Percentiles rank a stretch among this genome's conserved stretches.
These are phyloP conservation scores for Etheostoma cragini DNA, from an alignment of 2,113 vertebrate genomes.

Conservation along the genomic window DNA sequence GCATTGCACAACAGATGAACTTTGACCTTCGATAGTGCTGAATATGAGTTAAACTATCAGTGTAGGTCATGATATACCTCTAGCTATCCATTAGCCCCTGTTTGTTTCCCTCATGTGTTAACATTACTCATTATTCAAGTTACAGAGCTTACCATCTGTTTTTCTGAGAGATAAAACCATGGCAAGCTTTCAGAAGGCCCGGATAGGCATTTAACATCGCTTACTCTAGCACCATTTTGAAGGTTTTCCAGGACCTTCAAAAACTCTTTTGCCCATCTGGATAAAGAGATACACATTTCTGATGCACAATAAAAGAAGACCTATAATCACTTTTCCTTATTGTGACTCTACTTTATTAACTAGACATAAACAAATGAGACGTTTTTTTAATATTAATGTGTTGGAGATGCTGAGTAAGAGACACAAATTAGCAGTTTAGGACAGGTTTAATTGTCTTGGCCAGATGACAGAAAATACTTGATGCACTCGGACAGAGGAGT, in stretches of 20 bases:
- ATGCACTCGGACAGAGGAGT: background rate
- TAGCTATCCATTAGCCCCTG: background rate
- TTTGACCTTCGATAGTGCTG: background rate
- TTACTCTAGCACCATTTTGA: constrained; percentile 4
- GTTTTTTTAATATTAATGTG: background rate
- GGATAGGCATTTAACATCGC: constrained; percentile 21
- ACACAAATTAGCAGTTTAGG: background rate
- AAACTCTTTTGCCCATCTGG: constrained; percentile 13
- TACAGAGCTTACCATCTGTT: constrained; percentile 43
- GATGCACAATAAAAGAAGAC: background rate
- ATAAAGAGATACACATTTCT: background rate
- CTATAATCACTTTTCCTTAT: constrained; percentile 8
- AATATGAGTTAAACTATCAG: constrained; percentile 1
- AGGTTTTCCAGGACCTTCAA: constrained; percentile 31
- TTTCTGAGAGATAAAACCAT: constrained; percentile 20
- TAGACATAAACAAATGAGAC: background rate
- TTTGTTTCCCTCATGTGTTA: background rate
- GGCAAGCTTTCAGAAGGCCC: constrained; percentile 20
- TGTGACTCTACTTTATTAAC: background rate
- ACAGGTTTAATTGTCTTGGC: background rate
- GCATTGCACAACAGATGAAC: constrained; percentile 6
- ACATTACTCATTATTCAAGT: background rate
- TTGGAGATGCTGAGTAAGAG: background rate
- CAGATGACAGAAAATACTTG: background rate
- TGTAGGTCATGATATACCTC: background rate